A percentile compares a stretch with the other conserved stretches of the same genome.
phyloP scores from a whole-genome alignment of 2,888 invertebrate species.

The Ectropis crepuscularia region DNA sequence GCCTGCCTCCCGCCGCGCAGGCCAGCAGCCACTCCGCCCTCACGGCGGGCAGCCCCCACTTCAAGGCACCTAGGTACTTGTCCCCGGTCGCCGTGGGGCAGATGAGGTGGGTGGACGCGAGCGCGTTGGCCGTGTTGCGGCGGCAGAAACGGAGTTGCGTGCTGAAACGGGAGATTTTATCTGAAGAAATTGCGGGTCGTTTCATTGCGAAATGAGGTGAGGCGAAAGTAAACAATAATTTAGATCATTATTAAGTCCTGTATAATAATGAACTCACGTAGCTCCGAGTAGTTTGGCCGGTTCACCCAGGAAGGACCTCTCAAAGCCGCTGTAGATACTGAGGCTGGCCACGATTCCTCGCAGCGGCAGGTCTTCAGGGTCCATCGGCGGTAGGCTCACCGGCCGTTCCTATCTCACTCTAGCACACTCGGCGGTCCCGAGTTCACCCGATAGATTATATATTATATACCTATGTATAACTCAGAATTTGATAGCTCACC shows the following conservation, averaged over 20 bases:
- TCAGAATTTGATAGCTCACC: too few species aligned
- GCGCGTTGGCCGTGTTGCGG: slow-evolving; percentile 71
- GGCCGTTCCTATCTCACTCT: too few species aligned
- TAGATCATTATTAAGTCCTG: too few species aligned
- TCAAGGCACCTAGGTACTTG: slow-evolving; percentile 92
- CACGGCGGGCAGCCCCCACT: slow-evolving; percentile 94
- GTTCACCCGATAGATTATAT: too few species aligned
- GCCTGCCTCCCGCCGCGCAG: slow-evolving; percentile 85
- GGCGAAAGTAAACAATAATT: too few species aligned
- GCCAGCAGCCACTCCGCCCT: slow-evolving; percentile 90
- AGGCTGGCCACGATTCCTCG: slow-evolving; percentile 90
- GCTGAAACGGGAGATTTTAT: slow-evolving; percentile 48
- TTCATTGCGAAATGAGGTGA: too few species aligned
- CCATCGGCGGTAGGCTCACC: slow-evolving; percentile 72
- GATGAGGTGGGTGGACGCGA: slow-evolving; percentile 92
- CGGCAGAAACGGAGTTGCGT: slow-evolving; percentile 78
- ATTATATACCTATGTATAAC: too few species aligned
- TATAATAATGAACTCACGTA: slow-evolving; percentile 84
- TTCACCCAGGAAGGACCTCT: slow-evolving; percentile 89
- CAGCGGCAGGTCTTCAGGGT: slow-evolving; percentile 69
- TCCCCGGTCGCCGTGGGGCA: slow-evolving; percentile 90
- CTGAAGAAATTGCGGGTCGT: too few species aligned
- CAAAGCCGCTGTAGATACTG: slow-evolving; percentile 90
- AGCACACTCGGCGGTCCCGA: too few species aligned
- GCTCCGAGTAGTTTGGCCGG: slow-evolving; percentile 91